Base-by-base conservation (phyloP, 2,797 vertebrate genomes). In the Darevskia nairensis region DNA sequence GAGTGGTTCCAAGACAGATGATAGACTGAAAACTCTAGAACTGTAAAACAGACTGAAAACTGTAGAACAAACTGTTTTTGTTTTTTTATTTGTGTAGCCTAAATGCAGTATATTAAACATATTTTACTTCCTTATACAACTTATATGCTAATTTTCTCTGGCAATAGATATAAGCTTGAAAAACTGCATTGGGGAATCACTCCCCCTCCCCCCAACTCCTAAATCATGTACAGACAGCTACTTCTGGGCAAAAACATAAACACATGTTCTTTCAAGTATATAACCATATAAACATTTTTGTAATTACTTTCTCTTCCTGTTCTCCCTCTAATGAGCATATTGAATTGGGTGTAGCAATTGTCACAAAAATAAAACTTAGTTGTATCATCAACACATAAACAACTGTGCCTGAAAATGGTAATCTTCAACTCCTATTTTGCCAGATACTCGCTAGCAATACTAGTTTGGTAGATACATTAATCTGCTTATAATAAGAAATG, bases 401-500 rank as follows among this genome's bases (percentile, higher is more conserved):
- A 89, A 46, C 76, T n/a, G 74, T 77, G 32, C 61, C 23, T 85
- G 23, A 3, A 76, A 75, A 64, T 86, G 9, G 25, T 61, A 35
- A 13, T 10, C 10, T 77, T 89, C 80, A 39, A 61, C 86, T 87
- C 35, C 88, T 94, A 86, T 90, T 72, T 91, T 91, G n/a, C 50
- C 79, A 44, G 0, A 83, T 89, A 87, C 55, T 92, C 87, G 6
- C 78, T 87, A 27, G 11, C 89, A 88, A 87, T 74, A 90, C 46
- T 66, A 82, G 27, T 21, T 3, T 82, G 4, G 8, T 93, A 59
- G 85, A 92, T 69, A 61, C 55, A 44, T 21, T 84, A 5, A 90
- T 89, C 88, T 91, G 89, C 91, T 95, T 94, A 94, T 72, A 80
- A 95, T 93, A 88, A 87, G 77, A 88, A 94, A 92, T 88, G 92